Percentiles rank a stretch among this genome's conserved stretches.
Evolutionary conservation across 2,888 invertebrate species (phyloP).

Genomic region (Amblyjoppa fuscipennis): DNA sequence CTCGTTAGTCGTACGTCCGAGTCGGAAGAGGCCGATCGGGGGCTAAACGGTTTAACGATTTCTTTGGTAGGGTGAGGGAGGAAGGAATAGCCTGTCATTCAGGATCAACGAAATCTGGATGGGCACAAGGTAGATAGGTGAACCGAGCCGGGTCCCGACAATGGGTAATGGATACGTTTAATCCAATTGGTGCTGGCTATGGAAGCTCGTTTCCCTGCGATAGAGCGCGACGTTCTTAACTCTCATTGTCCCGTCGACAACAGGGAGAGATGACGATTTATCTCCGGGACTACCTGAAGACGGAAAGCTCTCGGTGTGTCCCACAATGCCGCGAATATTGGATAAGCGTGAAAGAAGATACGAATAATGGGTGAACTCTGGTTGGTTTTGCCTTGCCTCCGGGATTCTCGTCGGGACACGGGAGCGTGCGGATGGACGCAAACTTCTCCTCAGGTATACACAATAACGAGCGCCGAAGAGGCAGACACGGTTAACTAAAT

Average conservation of each 20-base stretch:
- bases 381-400: slow-evolving; percentile 21
- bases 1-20: slow-evolving; percentile 59
- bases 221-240: slow-evolving; percentile 25
- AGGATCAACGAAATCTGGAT: slow-evolving; percentile 66
- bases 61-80: slow-evolving; percentile 19
- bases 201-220: slow-evolving; percentile 43
- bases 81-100: slow-evolving; percentile 28
- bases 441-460: slow-evolving; percentile 73
- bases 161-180: slow-evolving; percentile 84
- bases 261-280: background rate
- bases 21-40: slow-evolving; percentile 27
- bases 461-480: slow-evolving; percentile 36
- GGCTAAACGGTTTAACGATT: slow-evolving; percentile 66
- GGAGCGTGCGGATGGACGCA: slow-evolving; percentile 39
- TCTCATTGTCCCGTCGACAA: slow-evolving; percentile 52
- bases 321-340: slow-evolving; percentile 79
- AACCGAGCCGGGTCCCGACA: slow-evolving; percentile 72
- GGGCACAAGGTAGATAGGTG: slow-evolving; percentile 66
- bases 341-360: slow-evolving; percentile 78
- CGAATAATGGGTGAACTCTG: slow-evolving; percentile 61
- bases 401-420: slow-evolving; percentile 27
- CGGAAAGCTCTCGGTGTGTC: slow-evolving; percentile 53
- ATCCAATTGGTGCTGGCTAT: slow-evolving; percentile 82
- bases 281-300: slow-evolving; percentile 34
- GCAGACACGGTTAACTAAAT: slow-evolving; percentile 79